Evolutionary conservation across 1,140 invertebrate genomes (phyloP).

Genomic region (Chelonus insularis): DNA sequence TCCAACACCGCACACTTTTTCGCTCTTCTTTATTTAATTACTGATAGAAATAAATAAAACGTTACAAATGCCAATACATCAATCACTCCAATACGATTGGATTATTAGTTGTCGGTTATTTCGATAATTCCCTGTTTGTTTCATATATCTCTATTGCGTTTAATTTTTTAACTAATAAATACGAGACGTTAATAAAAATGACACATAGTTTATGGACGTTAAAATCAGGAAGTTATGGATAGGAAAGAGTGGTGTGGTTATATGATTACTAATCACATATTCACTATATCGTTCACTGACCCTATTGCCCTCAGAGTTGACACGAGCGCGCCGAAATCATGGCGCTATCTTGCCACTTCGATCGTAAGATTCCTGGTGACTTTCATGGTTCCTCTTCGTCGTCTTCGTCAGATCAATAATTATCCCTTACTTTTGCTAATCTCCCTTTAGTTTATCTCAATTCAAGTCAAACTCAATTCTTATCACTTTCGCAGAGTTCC

Average conservation of each 20-base stretch:
- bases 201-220: not conserved
- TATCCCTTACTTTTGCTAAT: not conserved
- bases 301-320: constrained; percentile 8
- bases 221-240: not conserved
- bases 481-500: too few relatives aligned
- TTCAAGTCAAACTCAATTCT: too few relatives aligned
- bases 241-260: not conserved
- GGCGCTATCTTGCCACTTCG: constrained; percentile 21
- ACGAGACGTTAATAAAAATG: not conserved
- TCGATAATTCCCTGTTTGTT: too few relatives aligned
- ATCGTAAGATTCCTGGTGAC: constrained; percentile 13
- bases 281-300: constrained; percentile 22
- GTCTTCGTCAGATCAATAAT: not conserved
- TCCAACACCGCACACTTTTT: too few relatives aligned
- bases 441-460: not conserved
- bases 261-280: not conserved
- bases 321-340: constrained; percentile 11
- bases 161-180: too few relatives aligned
- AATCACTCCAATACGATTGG: too few relatives aligned
- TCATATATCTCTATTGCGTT: too few relatives aligned
- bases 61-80: too few relatives aligned
- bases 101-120: too few relatives aligned
- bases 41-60: not conserved
- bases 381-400: constrained; percentile 12
- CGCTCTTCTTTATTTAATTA: too few relatives aligned